Conservation (phyloP, 2,797 vertebrate species). For the Anguilla megastoma region DNA sequence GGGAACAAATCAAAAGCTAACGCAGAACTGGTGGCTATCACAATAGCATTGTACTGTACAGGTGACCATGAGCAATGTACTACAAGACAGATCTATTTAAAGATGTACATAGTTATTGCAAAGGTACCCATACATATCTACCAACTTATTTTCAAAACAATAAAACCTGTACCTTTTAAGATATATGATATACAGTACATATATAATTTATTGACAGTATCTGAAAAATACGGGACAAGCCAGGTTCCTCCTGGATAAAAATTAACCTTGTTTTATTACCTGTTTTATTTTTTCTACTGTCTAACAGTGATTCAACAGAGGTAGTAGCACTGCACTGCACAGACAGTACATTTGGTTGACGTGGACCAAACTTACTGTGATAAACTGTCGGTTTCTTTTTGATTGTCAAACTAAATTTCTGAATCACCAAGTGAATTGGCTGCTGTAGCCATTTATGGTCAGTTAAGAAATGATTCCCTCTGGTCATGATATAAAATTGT, state of each 20-base stretch:
- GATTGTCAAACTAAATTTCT: background rate
- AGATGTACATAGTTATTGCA: background rate
- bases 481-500: background rate
- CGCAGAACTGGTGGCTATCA: constrained; percentile 9
- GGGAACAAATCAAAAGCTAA: constrained; percentile 45
- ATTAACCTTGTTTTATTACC: background rate
- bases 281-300: background rate
- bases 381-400: background rate
- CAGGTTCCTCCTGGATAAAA: background rate
- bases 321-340: background rate
- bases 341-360: background rate
- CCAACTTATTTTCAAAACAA: constrained; percentile 23
- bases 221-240: background rate
- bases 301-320: background rate
- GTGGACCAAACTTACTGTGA: background rate
- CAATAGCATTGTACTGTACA: constrained; percentile 35
- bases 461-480: background rate
- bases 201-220: background rate
- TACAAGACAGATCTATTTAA: background rate
- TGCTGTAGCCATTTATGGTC: background rate
- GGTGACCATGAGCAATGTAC: background rate
- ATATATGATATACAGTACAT: background rate
- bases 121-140: constrained; percentile 4
- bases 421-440: background rate
- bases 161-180: constrained; percentile 21